A percentile compares a stretch with the other conserved stretches of the same genome.
Evolutionary conservation across 2,113 vertebrate genomes (phyloP).

Genomic region (Axis porcinus): DNA sequence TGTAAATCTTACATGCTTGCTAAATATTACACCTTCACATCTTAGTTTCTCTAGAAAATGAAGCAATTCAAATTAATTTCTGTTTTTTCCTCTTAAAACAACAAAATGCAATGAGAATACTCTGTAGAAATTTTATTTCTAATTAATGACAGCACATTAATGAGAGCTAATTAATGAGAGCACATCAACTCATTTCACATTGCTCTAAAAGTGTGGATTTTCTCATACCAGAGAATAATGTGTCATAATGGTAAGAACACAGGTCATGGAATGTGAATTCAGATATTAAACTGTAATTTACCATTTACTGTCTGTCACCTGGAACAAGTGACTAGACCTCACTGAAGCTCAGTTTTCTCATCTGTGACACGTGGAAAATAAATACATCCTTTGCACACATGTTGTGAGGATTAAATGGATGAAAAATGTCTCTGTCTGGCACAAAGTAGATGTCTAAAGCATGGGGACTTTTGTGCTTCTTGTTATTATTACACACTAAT

Average conservation of each 20-base stretch:
- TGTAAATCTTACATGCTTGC: not conserved
- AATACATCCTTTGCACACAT: not conserved
- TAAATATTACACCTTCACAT: not conserved
- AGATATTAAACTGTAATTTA: not conserved
- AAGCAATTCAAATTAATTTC: not conserved
- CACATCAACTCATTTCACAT: not conserved
- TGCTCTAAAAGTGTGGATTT: not conserved
- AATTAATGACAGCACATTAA: not conserved
- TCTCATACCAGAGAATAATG: not conserved
- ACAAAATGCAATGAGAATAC: not conserved
- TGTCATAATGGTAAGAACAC: not conserved
- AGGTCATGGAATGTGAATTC: not conserved
- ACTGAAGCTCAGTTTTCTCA: not conserved
- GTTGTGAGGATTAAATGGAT: not conserved
- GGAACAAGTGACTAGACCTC: not conserved
- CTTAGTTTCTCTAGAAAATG: conserved; percentile 12
- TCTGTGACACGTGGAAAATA: not conserved
- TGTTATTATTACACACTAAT: not conserved
- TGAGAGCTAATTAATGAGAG: not conserved
- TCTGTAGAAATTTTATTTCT: not conserved
- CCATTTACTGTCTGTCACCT: not conserved
- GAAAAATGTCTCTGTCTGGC: not conserved
- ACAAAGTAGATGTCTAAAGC: not conserved
- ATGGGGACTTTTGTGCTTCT: not conserved
- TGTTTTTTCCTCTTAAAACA: not conserved